Conservation (phyloP, 2,113 vertebrate species). For the Tragelaphus imberbis region DNA sequence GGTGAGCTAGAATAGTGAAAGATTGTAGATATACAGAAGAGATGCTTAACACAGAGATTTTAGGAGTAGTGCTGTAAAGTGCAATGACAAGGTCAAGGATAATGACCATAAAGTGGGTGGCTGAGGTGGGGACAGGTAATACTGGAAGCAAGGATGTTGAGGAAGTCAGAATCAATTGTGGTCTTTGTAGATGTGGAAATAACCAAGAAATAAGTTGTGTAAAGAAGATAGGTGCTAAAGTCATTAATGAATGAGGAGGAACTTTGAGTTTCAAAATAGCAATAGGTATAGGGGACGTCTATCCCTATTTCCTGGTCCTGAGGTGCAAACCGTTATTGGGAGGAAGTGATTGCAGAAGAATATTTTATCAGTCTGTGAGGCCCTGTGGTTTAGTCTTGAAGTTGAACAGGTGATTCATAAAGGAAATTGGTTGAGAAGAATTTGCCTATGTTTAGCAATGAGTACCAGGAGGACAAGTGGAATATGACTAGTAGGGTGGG, state of each 20-base stretch:
- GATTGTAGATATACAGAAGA: neutral
- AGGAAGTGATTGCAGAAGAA: neutral
- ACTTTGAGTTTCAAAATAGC: neutral
- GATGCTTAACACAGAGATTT: neutral
- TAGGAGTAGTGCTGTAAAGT: neutral
- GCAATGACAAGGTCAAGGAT: neutral
- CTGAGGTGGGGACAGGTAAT: neutral
- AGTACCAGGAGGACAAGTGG: neutral
- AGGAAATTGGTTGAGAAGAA: neutral
- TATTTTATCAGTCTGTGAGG: neutral
- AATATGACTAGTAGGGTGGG: neutral
- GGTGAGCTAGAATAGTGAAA: neutral
- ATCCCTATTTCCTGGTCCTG: neutral
- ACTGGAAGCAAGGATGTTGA: neutral
- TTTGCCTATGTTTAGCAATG: neutral
- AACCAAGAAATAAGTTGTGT: neutral
- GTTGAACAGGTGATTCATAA: neutral
- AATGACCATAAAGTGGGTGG: neutral
- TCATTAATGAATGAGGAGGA: neutral
- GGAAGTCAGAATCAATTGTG: neutral
- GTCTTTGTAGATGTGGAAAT: neutral
- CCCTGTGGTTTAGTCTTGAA: neutral
- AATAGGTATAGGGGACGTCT: neutral
- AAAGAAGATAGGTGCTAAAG: neutral
- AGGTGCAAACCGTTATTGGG: neutral